Evolutionary conservation across 92 coral and sea anemone genomes (phyloP).

Genomic region (Porites rus): DNA sequence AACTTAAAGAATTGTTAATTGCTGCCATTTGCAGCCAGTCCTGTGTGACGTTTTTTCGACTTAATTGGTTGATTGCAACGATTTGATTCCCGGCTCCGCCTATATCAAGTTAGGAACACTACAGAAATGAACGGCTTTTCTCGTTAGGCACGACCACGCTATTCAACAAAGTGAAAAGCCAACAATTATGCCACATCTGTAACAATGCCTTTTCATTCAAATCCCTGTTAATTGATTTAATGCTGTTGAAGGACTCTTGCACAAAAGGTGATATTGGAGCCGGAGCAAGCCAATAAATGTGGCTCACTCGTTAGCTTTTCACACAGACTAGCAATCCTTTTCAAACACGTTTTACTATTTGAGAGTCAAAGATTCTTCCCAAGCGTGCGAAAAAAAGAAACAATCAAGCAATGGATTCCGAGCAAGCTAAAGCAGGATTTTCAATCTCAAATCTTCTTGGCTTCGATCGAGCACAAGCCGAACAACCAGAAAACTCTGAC

Average conservation of each 20-base stretch:
- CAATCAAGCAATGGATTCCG: slow-evolving; percentile 25
- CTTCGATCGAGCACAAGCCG: slow-evolving; percentile 34
- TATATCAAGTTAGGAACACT: slow-evolving; percentile 16
- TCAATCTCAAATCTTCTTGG: slow-evolving; percentile 71
- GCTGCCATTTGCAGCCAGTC: slow-evolving; percentile 59
- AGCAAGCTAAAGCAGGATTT: slow-evolving; percentile 43
- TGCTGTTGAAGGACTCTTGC: slow-evolving; percentile 63
- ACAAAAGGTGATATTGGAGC: slow-evolving; percentile 72
- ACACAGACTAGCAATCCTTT: not conserved
- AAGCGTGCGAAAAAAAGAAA: not conserved
- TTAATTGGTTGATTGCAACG: slow-evolving; percentile 73
- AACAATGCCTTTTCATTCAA: slow-evolving; percentile 54
- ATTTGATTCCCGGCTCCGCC: slow-evolving; percentile 58
- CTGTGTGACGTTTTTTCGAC: slow-evolving; percentile 51
- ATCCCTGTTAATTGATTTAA: slow-evolving; percentile 78
- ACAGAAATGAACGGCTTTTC: slow-evolving; percentile 16
- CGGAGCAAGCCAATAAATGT: slow-evolving; percentile 42
- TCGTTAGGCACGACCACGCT: slow-evolving; percentile 1
- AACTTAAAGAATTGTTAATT: slow-evolving; percentile 73
- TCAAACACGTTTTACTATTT: not conserved
- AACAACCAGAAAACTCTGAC: slow-evolving; percentile 20
- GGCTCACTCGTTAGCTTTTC: slow-evolving; percentile 4
- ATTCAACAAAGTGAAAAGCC: slow-evolving; percentile 47
- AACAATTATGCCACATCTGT: slow-evolving; percentile 37
- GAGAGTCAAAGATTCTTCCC: not conserved